Base-by-base conservation (phyloP, 2,113 vertebrate species). In the Centropus unirufus region DNA sequence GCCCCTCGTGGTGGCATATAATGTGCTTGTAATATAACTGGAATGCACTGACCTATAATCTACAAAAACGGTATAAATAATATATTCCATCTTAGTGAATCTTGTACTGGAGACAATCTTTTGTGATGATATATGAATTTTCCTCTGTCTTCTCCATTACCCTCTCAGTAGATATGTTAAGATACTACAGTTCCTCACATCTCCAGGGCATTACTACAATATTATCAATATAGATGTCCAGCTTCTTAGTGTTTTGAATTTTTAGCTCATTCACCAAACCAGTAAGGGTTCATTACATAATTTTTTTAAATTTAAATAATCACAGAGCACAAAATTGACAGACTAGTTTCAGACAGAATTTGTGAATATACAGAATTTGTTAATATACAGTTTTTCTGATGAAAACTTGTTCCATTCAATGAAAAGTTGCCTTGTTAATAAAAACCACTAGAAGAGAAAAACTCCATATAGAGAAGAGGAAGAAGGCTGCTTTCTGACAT, bases 51-150 rank as follows among this genome's bases (percentile, higher is more conserved):
- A 93, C 62, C 85, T 79, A 82, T 72, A 93, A 95, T 75, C 52
- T 93, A 64, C 47, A 87, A 68, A 97, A 97, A 93, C 52, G 89
- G 61, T 82, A 92, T 77, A 94, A 97, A 93, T 89, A 96, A 90
- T 88, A 73, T 63, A 88, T 87, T 95, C 63, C 18, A 85, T 12
- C 51, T 89, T 88, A 91, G 75, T 83, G 54, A 93, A 46, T 88
- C 66, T 90, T 95, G 40, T 81, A 62, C 59, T 85, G 36, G 42
- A 61, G 62, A 92, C 57, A 95, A 94, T 68, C 24, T 77, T 26
- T 85, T 80, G 19, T 20, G 80, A 32, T 92, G 87, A 95, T 89
- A 52, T 59, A 87, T 61, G n/a, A 52, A 89, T 97, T 83, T 39
- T 81, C 51, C 86, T 90, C 82, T 85, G 8, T 72, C 14, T 49